A percentile compares a stretch with the other conserved stretches of the same genome.
These are phyloP conservation scores for Calameuta filiformis DNA, from an alignment of 2,888 invertebrate genomes.

Conservation along the genomic window DNA sequence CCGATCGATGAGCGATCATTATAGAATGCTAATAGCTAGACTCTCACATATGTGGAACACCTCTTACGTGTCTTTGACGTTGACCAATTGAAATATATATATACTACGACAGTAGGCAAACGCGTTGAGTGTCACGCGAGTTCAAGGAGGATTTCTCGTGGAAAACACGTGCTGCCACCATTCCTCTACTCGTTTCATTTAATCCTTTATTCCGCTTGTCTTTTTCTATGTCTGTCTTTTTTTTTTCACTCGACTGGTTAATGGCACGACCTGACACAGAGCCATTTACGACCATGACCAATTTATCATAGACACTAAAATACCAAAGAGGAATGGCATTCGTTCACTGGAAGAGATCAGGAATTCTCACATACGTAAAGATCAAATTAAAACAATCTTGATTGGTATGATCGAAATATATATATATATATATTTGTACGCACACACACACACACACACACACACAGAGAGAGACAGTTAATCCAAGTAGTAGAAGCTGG, in stretches of 20 bases:
- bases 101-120: slow-evolving; percentile 13
- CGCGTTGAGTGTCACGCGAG: slow-evolving; percentile 22
- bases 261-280: neutral
- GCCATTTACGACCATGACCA: neutral
- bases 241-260: neutral
- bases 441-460: neutral
- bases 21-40: neutral
- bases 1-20: neutral
- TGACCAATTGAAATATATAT: too few relatives aligned
- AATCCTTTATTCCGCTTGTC: neutral
- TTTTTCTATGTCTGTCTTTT: neutral
- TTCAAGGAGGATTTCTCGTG: neutral
- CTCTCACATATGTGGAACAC: neutral
- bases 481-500: slow-evolving; percentile 11
- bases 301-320: neutral
- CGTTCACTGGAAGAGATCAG: neutral
- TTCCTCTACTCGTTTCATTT: neutral
- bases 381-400: neutral
- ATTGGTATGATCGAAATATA: slow-evolving; percentile 11
- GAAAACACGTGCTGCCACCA: neutral
- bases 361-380: neutral
- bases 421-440: neutral
- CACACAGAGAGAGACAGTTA: slow-evolving; percentile 3
- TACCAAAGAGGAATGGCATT: neutral
- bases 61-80: neutral